phyloP scores from a whole-genome alignment of 1,140 invertebrate genomes.

The Diorhabda carinulata region DNA sequence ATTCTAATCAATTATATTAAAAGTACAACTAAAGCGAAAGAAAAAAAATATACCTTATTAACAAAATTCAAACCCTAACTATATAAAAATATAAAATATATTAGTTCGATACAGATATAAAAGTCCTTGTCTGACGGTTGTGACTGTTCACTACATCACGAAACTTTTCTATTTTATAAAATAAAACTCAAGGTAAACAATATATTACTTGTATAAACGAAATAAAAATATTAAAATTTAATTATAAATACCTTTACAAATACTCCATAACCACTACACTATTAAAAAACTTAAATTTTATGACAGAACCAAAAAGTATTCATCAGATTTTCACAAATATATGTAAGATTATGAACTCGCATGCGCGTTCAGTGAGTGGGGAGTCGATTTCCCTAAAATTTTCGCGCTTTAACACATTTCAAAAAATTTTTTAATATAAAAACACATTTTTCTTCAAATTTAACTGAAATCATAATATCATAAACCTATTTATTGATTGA shows the following conservation, averaged over 20 bases:
- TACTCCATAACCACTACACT: slow-evolving; percentile 9
- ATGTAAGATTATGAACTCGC: slow-evolving; percentile 23
- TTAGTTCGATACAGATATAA: slow-evolving; percentile 2
- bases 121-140: slow-evolving; percentile 34
- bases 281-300: slow-evolving; percentile 33
- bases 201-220: slow-evolving; percentile 14
- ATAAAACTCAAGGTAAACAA: slow-evolving; percentile 18
- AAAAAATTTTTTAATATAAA: slow-evolving; percentile 5
- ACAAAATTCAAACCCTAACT: neutral
- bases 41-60: neutral
- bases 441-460: no score
- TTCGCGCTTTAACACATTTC: slow-evolving; percentile 20
- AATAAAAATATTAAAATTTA: slow-evolving; percentile 22
- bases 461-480: no score
- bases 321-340: slow-evolving; percentile 31
- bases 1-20: no score
- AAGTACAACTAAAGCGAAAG: no score
- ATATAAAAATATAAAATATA: neutral
- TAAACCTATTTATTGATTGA: no score
- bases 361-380: slow-evolving; percentile 24
- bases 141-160: slow-evolving; percentile 21
- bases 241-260: slow-evolving; percentile 25
- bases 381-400: slow-evolving; percentile 22
- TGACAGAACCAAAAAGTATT: slow-evolving; percentile 34
- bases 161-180: slow-evolving; percentile 22